A percentile compares a stretch with the other conserved stretches of the same genome.
Evolutionary conservation across 2,113 vertebrate species (phyloP).

Genomic region (Furnarius figulus): DNA sequence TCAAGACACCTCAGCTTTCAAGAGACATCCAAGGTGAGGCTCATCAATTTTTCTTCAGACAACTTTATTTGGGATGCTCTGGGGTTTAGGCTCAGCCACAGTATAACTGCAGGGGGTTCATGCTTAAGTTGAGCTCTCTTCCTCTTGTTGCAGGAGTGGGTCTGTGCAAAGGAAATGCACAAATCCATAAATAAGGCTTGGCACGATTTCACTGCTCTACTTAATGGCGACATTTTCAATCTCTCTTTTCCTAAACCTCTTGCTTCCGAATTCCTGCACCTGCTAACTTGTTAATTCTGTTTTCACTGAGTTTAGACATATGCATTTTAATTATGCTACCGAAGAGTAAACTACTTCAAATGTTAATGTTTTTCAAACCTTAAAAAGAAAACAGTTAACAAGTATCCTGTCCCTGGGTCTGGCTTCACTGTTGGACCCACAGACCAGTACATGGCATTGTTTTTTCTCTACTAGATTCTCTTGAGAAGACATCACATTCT

Average conservation of each 20-base stretch:
- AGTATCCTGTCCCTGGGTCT: neutral
- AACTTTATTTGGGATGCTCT: neutral
- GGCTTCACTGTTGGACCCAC: neutral
- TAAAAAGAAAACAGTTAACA: neutral
- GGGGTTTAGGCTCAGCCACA: neutral
- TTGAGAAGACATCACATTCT: neutral
- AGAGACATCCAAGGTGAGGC: neutral
- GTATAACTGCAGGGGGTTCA: slow-evolving; percentile 3
- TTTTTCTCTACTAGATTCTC: neutral
- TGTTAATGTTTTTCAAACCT: slow-evolving; percentile 43
- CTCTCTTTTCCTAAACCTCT: slow-evolving; percentile 42
- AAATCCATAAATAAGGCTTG: slow-evolving; percentile 40
- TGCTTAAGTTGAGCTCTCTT: neutral
- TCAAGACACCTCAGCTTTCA: neutral
- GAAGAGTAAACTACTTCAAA: slow-evolving; percentile 54
- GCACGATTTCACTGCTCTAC: slow-evolving; percentile 24
- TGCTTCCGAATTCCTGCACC: slow-evolving; percentile 54
- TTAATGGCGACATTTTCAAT: slow-evolving; percentile 52
- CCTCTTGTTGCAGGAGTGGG: slow-evolving; percentile 1
- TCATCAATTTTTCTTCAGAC: neutral
- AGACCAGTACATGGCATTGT: neutral
- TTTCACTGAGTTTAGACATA: slow-evolving; percentile 63
- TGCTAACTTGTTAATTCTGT: slow-evolving; percentile 72
- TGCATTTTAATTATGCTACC: slow-evolving; percentile 70
- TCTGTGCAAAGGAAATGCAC: neutral